phyloP scores from a whole-genome alignment of 1,140 invertebrate species.

The Papilio xuthus region DNA sequence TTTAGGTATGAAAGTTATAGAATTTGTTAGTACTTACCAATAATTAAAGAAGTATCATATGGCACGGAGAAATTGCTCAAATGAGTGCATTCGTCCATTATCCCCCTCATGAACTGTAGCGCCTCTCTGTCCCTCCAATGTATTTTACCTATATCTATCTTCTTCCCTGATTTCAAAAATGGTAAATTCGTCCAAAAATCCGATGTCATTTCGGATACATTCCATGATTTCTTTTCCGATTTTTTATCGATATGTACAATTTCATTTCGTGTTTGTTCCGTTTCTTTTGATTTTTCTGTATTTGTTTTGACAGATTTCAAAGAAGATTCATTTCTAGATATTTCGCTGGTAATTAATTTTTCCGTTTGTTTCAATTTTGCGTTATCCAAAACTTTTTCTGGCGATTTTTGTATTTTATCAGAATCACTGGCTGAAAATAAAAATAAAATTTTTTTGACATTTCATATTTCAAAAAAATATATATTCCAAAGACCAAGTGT shows the following conservation, averaged over 20 bases:
- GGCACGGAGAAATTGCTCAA: conserved; percentile 94
- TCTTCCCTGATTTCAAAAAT: conserved; percentile 67
- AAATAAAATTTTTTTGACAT: background rate
- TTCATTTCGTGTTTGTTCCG: background rate
- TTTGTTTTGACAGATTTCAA: background rate
- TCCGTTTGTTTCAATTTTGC: background rate
- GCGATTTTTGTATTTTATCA: background rate
- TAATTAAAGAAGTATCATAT: conserved; percentile 92
- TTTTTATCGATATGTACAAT: conserved; percentile 43
- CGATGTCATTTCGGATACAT: conserved; percentile 67
- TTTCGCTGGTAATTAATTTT: background rate
- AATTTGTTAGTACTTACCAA: conserved; percentile 73
- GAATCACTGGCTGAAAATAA: conserved; percentile 18
- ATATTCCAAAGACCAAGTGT: too few relatives aligned
- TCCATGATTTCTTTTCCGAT: conserved; percentile 65
- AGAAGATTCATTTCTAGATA: background rate
- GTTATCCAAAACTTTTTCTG: background rate
- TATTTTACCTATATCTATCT: conserved; percentile 82
- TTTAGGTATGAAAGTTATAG: too few relatives aligned
- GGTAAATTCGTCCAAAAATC: conserved; percentile 72
- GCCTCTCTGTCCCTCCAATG: conserved; percentile 88
- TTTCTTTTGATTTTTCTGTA: background rate
- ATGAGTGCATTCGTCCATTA: conserved; percentile 99
- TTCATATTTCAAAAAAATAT: too few relatives aligned
- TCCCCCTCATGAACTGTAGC: conserved; percentile 96